Evolutionary conservation across 2,888 invertebrate genomes (phyloP).

Genomic region (Allolobophora icterica): DNA sequence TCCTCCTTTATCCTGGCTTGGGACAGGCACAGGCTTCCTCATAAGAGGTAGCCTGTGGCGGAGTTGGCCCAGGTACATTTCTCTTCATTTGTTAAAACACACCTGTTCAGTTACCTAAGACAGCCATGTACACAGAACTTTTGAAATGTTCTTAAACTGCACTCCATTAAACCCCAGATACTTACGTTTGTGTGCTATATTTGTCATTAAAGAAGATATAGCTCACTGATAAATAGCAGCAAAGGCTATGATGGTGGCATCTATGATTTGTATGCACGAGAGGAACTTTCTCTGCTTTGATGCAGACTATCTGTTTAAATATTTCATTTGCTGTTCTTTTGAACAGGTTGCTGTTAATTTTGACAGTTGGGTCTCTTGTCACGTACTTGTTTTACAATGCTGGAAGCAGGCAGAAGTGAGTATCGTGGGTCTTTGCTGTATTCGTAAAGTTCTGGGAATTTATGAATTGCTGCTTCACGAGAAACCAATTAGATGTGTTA

Average conservation of each 20-base stretch:
- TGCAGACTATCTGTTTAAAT: background rate
- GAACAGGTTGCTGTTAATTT: background rate
- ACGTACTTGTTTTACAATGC: constrained; percentile 25
- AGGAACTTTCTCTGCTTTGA: background rate
- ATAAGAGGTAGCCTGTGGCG: no score
- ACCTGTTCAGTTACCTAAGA: no score
- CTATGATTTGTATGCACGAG: background rate
- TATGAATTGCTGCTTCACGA: background rate
- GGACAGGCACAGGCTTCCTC: no score
- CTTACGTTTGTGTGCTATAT: background rate
- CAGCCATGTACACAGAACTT: no score
- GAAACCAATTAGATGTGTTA: no score
- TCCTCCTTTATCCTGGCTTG: no score
- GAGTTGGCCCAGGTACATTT: no score
- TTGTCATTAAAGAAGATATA: background rate
- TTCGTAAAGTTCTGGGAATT: background rate
- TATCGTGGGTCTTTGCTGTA: background rate
- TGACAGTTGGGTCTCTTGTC: background rate
- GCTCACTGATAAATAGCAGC: no score
- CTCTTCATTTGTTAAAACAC: no score
- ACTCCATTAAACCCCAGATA: no score
- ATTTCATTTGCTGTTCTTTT: background rate
- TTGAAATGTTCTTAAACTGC: no score
- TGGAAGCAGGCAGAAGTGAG: constrained; percentile 7
- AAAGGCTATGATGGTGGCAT: no score